Evolutionary conservation across 2,888 invertebrate species (phyloP).

Genomic region (Stramonita haemastoma): DNA sequence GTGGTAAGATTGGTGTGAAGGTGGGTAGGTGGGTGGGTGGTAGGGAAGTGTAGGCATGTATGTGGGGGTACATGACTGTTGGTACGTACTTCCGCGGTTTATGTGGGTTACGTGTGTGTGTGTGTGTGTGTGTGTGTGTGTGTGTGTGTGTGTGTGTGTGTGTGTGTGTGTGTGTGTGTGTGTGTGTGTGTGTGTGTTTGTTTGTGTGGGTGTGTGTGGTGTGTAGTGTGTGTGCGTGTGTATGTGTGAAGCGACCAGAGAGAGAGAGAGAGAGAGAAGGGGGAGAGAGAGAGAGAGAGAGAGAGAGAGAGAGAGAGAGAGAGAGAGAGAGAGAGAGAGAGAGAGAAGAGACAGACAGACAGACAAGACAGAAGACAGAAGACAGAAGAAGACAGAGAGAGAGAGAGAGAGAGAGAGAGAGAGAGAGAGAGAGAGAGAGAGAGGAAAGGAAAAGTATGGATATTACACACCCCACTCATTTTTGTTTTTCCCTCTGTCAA

Average conservation of each 20-base stretch:
- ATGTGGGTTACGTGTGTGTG: neutral
- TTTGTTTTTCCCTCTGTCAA: too few relatives aligned
- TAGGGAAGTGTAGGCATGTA: neutral
- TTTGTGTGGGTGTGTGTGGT: neutral
- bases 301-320: neutral
- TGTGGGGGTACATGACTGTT: neutral
- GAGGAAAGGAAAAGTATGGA: too few relatives aligned
- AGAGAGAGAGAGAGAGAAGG: too few relatives aligned
- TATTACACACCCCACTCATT: too few relatives aligned
- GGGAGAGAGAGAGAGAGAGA: neutral
- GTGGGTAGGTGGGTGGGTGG: neutral
- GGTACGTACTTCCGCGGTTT: neutral
- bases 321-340: too few relatives aligned
- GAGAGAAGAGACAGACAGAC: too few relatives aligned
- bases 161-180: neutral
- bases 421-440: too few relatives aligned
- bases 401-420: too few relatives aligned
- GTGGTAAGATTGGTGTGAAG: neutral
- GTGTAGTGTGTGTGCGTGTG: neutral
- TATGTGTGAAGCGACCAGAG: neutral
- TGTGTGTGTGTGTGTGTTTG: constrained; percentile 14
- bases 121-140: neutral
- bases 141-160: neutral
- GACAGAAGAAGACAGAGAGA: neutral
- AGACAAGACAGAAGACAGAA: too few relatives aligned